Conservation (phyloP, 2,113 vertebrate species). For the Larimichthys polyactis region DNA sequence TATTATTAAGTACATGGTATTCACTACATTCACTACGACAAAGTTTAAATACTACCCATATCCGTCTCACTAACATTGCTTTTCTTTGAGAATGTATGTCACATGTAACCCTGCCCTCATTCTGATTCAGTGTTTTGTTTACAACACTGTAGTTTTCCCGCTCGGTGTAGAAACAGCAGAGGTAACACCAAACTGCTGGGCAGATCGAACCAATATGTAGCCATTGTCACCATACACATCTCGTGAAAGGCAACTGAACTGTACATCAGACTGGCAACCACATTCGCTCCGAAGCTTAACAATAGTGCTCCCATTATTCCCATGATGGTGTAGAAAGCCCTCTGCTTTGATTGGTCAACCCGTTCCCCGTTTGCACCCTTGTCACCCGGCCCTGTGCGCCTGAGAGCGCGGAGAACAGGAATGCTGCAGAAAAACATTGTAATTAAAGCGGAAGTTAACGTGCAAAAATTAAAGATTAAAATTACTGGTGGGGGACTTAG, state of each 20-base stretch:
- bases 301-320: conserved; percentile 17
- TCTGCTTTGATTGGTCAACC: conserved; percentile 25
- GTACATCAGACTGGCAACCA: accelerated
- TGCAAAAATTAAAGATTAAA: no score
- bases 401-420: conserved; percentile 29
- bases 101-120: not conserved
- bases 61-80: no score
- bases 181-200: conserved; percentile 48
- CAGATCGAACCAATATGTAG: not conserved
- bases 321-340: conserved; percentile 35
- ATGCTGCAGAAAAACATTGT: conserved; percentile 28
- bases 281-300: not conserved
- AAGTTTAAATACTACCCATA: not conserved
- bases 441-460: no score
- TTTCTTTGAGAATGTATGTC: not conserved
- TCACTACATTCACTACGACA: not conserved
- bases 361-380: not conserved
- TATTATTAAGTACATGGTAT: not conserved
- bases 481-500: no score
- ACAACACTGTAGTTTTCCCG: not conserved
- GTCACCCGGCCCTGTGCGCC: conserved; percentile 26
- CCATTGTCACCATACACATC: not conserved
- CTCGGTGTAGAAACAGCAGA: conserved; percentile 39
- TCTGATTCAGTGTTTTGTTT: not conserved
- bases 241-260: no score